Percentiles rank a stretch among this genome's conserved stretches.
Evolutionary conservation across 2,888 invertebrate species (phyloP).

Genomic region (Hemaris fuciformis): DNA sequence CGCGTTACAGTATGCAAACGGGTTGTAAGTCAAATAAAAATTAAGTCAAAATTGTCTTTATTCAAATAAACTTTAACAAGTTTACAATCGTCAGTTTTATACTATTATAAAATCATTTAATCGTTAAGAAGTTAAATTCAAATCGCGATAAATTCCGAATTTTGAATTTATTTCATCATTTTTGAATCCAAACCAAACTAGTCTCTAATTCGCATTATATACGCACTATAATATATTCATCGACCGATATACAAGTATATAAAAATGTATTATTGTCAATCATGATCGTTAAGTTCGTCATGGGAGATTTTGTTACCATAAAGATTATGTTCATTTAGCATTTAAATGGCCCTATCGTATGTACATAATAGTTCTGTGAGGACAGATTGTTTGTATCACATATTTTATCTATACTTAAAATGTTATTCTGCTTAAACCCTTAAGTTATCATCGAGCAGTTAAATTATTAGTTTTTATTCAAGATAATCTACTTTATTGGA

Average conservation of each 20-base stretch:
- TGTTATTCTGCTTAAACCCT: too few species aligned
- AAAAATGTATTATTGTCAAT: background rate
- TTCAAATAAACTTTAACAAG: too few species aligned
- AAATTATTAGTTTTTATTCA: too few species aligned
- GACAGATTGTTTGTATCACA: background rate
- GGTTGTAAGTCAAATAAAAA: too few species aligned
- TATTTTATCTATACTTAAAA: background rate
- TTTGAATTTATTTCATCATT: background rate
- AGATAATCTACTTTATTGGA: too few species aligned
- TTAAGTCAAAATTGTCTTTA: too few species aligned
- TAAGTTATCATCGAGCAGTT: too few species aligned
- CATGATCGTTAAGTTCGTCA: background rate
- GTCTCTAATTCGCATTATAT: background rate
- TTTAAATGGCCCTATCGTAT: background rate
- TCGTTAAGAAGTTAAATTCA: background rate
- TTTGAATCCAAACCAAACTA: background rate
- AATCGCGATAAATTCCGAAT: too few species aligned
- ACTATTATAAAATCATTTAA: too few species aligned
- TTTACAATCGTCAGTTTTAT: too few species aligned
- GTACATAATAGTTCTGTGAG: background rate
- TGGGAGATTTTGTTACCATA: conserved; percentile 1
- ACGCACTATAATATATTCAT: background rate
- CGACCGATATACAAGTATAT: background rate
- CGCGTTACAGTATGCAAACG: too few species aligned
- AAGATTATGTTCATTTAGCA: conserved; percentile 8